Conservation (phyloP, 2,797 vertebrate genomes). For the Mormyrus hasselquistii region DNA sequence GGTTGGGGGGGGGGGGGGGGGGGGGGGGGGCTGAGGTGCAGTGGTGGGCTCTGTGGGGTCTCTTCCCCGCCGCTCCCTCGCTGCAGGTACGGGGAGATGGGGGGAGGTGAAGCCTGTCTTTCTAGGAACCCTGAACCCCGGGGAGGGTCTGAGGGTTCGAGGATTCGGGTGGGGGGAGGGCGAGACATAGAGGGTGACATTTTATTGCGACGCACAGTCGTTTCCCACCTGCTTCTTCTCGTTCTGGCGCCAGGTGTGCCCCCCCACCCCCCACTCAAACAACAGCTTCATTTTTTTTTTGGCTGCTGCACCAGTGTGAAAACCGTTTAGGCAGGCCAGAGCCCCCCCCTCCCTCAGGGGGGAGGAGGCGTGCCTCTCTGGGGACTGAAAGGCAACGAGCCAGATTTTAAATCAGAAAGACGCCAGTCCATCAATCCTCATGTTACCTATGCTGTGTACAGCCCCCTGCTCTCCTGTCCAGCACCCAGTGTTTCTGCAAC, state of each 20-base stretch:
- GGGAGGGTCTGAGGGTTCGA: background rate
- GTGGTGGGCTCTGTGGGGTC: conserved; percentile 11
- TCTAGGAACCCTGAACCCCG: conserved; percentile 15
- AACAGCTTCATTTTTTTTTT: background rate
- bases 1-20: background rate
- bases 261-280: background rate
- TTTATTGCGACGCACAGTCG: background rate
- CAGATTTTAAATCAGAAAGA: background rate
- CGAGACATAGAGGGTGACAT: background rate
- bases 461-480: background rate
- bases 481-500: background rate
- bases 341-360: background rate
- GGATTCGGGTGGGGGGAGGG: background rate
- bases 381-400: background rate
- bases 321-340: background rate
- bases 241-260: background rate
- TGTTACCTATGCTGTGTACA: background rate
- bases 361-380: background rate
- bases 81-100: background rate
- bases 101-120: background rate
- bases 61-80: background rate
- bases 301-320: background rate
- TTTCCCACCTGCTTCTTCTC: background rate
- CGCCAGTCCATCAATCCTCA: background rate
- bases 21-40: background rate